These are phyloP conservation scores for Jordanella pulchra DNA, from an alignment of 2,797 vertebrate genomes.

Conservation along the genomic window DNA sequence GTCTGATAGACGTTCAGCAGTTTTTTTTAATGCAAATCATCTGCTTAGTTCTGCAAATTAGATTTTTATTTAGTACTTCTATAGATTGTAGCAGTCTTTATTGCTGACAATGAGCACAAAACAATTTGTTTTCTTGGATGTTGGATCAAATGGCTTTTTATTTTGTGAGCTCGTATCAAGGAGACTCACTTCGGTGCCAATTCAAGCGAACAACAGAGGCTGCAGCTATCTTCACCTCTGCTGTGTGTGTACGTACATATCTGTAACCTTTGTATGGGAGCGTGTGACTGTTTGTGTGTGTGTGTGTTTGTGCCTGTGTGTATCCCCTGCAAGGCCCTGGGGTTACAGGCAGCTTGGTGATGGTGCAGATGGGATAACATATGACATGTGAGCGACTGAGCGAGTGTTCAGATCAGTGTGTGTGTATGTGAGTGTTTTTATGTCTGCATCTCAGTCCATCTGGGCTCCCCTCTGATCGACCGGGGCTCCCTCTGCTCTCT, in stretches of 20 bases:
- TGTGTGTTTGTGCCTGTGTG: slow-evolving; percentile 25
- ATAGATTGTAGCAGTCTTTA: not conserved
- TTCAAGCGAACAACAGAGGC: slow-evolving; percentile 45
- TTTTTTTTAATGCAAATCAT: not conserved
- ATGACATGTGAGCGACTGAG: slow-evolving; percentile 83
- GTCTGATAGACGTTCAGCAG: not conserved
- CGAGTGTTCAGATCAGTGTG: slow-evolving; percentile 36
- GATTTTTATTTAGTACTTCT: not conserved
- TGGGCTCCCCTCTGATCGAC: slow-evolving; percentile 83
- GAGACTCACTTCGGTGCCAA: slow-evolving; percentile 8
- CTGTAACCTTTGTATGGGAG: slow-evolving; percentile 40
- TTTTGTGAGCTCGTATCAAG: not conserved
- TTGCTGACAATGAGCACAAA: slow-evolving; percentile 2
- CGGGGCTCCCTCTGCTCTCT: slow-evolving; percentile 80
- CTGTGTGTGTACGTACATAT: slow-evolving; percentile 37
- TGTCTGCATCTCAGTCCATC: slow-evolving; percentile 76
- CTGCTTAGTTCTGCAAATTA: not conserved
- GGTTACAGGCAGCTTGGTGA: slow-evolving; percentile 83
- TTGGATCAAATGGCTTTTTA: not conserved
- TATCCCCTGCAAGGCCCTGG: slow-evolving; percentile 66
- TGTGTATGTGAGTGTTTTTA: slow-evolving; percentile 47
- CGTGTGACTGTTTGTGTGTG: slow-evolving; percentile 35
- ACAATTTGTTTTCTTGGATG: slow-evolving; percentile 1
- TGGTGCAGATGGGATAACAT: slow-evolving; percentile 87
- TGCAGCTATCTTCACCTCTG: slow-evolving; percentile 55